Conservation (phyloP, 2,888 invertebrate genomes). For the Operophtera brumata region DNA sequence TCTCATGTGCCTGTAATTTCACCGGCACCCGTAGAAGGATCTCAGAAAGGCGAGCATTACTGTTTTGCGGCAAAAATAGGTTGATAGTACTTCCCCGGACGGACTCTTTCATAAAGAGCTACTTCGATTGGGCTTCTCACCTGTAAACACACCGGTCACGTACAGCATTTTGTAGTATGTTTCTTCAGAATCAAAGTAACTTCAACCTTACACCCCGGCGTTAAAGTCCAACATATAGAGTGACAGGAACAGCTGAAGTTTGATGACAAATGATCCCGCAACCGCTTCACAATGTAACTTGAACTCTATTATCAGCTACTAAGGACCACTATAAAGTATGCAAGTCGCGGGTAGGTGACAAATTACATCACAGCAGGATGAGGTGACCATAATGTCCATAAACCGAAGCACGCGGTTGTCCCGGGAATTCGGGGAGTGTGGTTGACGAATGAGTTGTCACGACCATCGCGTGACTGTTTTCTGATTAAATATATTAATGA, state of each 20-base stretch:
- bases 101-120: too few relatives aligned
- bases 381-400: conserved; percentile 55
- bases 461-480: conserved; percentile 36
- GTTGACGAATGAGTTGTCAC: conserved; percentile 60
- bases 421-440: conserved; percentile 64
- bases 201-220: background rate
- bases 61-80: too few relatives aligned
- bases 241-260: conserved; percentile 29
- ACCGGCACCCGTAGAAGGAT: too few relatives aligned
- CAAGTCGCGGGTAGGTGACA: conserved; percentile 30
- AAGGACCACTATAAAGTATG: background rate
- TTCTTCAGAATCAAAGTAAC: background rate
- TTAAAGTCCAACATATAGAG: background rate
- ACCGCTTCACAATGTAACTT: background rate
- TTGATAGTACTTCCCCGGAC: too few relatives aligned
- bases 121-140: too few relatives aligned
- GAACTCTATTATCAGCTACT: background rate
- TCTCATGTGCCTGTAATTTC: too few relatives aligned
- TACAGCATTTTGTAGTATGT: too few relatives aligned
- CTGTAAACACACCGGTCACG: too few relatives aligned
- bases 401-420: conserved; percentile 11
- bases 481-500: background rate
- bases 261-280: conserved; percentile 59
- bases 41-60: too few relatives aligned
- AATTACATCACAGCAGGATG: conserved; percentile 46